phyloP scores from a whole-genome alignment of 2,113 vertebrate genomes.

The Manacus vitellinus region DNA sequence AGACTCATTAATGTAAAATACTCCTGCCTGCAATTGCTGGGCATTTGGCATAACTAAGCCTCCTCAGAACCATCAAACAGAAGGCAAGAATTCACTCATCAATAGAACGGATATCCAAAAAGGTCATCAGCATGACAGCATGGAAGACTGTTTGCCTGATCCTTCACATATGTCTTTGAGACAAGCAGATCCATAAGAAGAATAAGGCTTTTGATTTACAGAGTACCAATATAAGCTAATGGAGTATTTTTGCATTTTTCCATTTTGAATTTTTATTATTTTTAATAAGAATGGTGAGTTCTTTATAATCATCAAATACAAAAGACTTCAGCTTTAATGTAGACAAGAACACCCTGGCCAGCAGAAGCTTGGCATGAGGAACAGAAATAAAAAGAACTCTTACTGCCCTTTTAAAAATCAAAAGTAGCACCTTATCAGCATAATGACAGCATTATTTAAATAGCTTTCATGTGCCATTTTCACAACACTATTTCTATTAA shows the following conservation, averaged over 20 bases:
- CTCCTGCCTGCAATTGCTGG: not conserved
- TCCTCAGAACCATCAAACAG: not conserved
- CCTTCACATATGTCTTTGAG: constrained; percentile 7
- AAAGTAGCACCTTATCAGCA: constrained; percentile 52
- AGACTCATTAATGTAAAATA: not conserved
- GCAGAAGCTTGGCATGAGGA: not conserved
- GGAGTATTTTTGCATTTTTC: not conserved
- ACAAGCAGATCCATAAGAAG: not conserved
- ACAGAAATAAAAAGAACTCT: not conserved
- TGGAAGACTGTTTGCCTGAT: not conserved
- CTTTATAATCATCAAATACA: constrained; percentile 7
- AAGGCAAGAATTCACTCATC: not conserved
- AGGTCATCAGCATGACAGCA: constrained; percentile 34
- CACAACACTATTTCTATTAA: not conserved
- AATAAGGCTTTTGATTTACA: not conserved
- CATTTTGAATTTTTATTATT: not conserved
- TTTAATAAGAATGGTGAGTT: constrained; percentile 4
- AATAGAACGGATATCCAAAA: not conserved
- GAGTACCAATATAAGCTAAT: not conserved
- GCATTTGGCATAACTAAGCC: not conserved
- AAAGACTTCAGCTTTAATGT: constrained; percentile 33
- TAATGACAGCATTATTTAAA: constrained; percentile 28
- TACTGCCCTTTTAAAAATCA: constrained; percentile 15
- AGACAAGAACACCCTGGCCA: not conserved
- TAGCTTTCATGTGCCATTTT: constrained; percentile 21